A percentile compares a stretch with the other conserved stretches of the same genome.
Conservation (phyloP, 2,888 invertebrate species). For the Cephus sareptanus region DNA sequence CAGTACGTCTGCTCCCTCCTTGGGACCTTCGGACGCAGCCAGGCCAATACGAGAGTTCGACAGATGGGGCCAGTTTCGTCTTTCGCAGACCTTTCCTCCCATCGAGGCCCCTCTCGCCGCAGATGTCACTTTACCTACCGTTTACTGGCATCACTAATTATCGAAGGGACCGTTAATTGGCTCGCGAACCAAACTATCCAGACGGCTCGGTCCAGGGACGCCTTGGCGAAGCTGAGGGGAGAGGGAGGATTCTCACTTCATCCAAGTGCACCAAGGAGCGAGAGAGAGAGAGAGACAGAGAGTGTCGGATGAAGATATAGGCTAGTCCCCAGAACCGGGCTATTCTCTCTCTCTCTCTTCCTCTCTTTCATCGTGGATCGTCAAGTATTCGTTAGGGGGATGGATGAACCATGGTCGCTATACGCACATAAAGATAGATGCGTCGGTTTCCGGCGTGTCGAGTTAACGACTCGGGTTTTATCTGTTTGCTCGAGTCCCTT, state of each 20-base stretch:
- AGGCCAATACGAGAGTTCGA: slow-evolving; percentile 7
- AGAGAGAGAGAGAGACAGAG: neutral
- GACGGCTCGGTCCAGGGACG: neutral
- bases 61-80: slow-evolving; percentile 19
- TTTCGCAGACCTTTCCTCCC: slow-evolving; percentile 18
- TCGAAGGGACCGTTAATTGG: slow-evolving; percentile 50
- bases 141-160: slow-evolving; percentile 49
- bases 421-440: slow-evolving; percentile 57
- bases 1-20: neutral
- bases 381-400: neutral
- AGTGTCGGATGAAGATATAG: neutral
- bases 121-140: slow-evolving; percentile 39
- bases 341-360: neutral
- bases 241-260: neutral
- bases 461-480: slow-evolving; percentile 61
- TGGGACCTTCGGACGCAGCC: slow-evolving; percentile 1
- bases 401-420: neutral
- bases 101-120: slow-evolving; percentile 23
- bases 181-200: slow-evolving; percentile 40
- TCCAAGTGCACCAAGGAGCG: neutral
- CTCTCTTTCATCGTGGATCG: slow-evolving; percentile 5
- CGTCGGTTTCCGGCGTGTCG: slow-evolving; percentile 61
- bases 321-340: neutral
- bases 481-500: slow-evolving; percentile 41
- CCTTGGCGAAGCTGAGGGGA: neutral